Base-by-base conservation (phyloP, 2,113 vertebrate species). In the Phyllostomus discolor region DNA sequence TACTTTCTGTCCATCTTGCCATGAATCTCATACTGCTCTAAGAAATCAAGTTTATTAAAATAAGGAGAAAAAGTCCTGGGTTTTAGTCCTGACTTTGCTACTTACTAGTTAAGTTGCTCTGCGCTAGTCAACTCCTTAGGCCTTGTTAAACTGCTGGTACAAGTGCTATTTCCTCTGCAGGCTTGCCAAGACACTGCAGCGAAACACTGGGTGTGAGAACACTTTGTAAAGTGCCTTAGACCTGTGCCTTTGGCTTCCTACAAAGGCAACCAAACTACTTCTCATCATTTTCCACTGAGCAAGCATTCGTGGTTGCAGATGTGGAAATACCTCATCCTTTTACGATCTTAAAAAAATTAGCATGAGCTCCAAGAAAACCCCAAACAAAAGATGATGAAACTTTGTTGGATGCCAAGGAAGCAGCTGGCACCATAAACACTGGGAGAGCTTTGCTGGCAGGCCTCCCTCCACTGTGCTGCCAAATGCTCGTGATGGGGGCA, bases 341-440 rank as follows among this genome's bases (percentile, higher is more conserved):
- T 98, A 98, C 8, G 85, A 98, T 97, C 94, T 96, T 95, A 59
- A 97, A 96, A 96, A 97, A 96, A 96, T 91, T 95, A 97, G 94
- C 93, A 70, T 50, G 91, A 96, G 93, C 83, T 81, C 88, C 91
- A 94, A 94, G 98, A 97, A 97, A 93, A 97, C 94, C 95, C 94
- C 93, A 92, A 97, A 97, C 92, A 97, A 98, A 97, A 97, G 92
- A 96, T 95, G 97, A 43, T 0, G 75, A 98, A 98, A 98, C 97
- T 96, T 93, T 41, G 26, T 0, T 92, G 79, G 82, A 69, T 98
- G 97, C 76, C 92, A 97, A 95, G 95, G 88, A 78, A 97, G 96
- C 93, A 98, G 97, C 97, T 98, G 97, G 96, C 95, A 97, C 38
- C 4, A 26, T 92, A 95, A 97, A 93, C 96, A 72, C 54, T 59